Base-by-base conservation (phyloP, 2,888 invertebrate genomes). In the Hyalella azteca region DNA sequence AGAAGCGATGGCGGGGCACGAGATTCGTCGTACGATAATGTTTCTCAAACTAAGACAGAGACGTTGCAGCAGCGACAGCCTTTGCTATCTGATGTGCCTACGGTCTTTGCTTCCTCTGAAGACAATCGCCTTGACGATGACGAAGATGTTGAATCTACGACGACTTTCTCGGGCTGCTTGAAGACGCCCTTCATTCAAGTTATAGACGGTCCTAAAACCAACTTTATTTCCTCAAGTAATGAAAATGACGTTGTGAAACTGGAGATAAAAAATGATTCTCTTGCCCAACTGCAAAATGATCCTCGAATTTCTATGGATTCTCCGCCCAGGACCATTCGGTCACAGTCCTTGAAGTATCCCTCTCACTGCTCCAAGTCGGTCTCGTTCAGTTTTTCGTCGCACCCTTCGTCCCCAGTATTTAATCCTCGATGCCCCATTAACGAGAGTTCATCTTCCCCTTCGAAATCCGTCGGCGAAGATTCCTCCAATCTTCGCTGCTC, bases 381-480 rank as follows among this genome's bases (percentile, higher is more conserved):
- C 19, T 66, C 66, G 1, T 66, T 66, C 29, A 66, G n/a, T 36
- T 66, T 66, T 36, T 66, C 66, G 5, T 66, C 66, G 32, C 66
- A 66, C 29, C 66, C 66, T 19, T 66, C 66, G n/a, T 36, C 66
- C n/a, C 66, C 66, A 36, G 66, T 66, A 36, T 36, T 66, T 19
- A 66, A 66, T 19, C 22, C 36, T 29, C 66, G 66, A 5, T 66
- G 36, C 19, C 32, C 66, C 29, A 36, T 36, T 13, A 66, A 66
- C 66, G 36, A 36, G n/a, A 13, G 54, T 5, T 4, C 26, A 26
- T 29, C 22, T 3, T 54, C 26, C 29, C 54, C 29, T 54, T 54
- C 54, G 15, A 54, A 54, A 54, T 13, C 49, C 49, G 22, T 13
- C 22, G 54, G 26, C 22, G 54, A 26, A 54, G 54, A 54, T 26